phyloP scores from a whole-genome alignment of 2,113 vertebrate genomes.

The Perca flavescens region DNA sequence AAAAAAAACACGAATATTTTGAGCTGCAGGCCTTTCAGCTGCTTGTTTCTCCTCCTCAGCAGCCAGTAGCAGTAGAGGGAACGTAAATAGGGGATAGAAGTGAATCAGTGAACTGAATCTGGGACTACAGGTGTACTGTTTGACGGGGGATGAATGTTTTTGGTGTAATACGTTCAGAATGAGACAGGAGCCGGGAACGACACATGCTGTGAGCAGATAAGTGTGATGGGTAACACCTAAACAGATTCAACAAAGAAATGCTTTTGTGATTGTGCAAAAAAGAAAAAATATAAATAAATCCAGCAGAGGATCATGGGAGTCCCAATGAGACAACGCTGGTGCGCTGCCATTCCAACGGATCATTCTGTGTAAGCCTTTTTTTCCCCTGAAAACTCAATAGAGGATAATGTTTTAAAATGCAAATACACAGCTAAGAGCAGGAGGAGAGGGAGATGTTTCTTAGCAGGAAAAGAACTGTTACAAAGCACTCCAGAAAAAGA shows the following conservation, averaged over 20 bases:
- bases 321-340: not conserved
- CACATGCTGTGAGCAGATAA: constrained; percentile 47
- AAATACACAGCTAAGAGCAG: not conserved
- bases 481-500: not conserved
- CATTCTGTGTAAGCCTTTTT: not conserved
- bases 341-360: not conserved
- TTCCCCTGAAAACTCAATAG: not conserved
- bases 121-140: constrained; percentile 54
- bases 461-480: not conserved
- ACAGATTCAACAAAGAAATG: constrained; percentile 37
- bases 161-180: constrained; percentile 49
- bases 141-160: constrained; percentile 53
- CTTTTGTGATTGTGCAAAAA: constrained; percentile 16
- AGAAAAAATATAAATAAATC: not conserved
- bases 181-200: constrained; percentile 33
- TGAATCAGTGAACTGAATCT: constrained; percentile 48
- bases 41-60: constrained; percentile 9
- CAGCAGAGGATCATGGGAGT: constrained; percentile 27
- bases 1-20: not conserved
- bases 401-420: not conserved
- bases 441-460: not conserved
- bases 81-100: constrained; percentile 46
- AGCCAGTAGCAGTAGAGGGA: constrained; percentile 12
- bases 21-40: constrained; percentile 3
- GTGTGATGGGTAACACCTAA: constrained; percentile 41